Percentiles rank a stretch among this genome's conserved stretches.
These are phyloP conservation scores for Microctonus brassicae DNA, from an alignment of 2,888 invertebrate species.

Conservation along the genomic window DNA sequence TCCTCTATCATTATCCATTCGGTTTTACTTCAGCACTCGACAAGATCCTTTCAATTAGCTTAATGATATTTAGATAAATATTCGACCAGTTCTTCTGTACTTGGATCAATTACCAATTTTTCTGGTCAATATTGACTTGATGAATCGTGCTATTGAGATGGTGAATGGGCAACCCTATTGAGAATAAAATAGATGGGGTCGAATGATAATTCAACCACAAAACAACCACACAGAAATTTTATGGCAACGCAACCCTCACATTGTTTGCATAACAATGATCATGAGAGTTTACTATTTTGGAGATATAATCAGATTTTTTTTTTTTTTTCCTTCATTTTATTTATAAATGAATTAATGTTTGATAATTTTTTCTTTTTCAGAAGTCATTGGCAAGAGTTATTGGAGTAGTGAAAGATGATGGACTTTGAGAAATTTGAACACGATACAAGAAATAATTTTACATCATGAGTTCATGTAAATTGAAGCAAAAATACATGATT, in stretches of 20 bases:
- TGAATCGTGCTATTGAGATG: constrained; percentile 39
- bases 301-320: neutral
- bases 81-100: too few species aligned
- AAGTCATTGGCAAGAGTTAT: constrained; percentile 66
- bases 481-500: neutral
- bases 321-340: neutral
- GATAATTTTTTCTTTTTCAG: constrained; percentile 51
- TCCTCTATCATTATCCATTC: too few species aligned
- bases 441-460: neutral
- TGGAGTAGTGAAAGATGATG: constrained; percentile 68
- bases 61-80: too few species aligned
- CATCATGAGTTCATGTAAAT: neutral
- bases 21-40: too few species aligned
- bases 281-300: neutral
- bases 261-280: neutral
- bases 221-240: neutral
- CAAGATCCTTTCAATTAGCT: too few species aligned
- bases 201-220: neutral
- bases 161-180: neutral
- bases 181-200: neutral
- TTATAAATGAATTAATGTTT: neutral
- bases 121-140: constrained; percentile 45
- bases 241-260: neutral
- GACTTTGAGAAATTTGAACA: neutral
- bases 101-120: neutral